Evolutionary conservation across 2,113 vertebrate species (phyloP).

Genomic region (Willisornis vidua): DNA sequence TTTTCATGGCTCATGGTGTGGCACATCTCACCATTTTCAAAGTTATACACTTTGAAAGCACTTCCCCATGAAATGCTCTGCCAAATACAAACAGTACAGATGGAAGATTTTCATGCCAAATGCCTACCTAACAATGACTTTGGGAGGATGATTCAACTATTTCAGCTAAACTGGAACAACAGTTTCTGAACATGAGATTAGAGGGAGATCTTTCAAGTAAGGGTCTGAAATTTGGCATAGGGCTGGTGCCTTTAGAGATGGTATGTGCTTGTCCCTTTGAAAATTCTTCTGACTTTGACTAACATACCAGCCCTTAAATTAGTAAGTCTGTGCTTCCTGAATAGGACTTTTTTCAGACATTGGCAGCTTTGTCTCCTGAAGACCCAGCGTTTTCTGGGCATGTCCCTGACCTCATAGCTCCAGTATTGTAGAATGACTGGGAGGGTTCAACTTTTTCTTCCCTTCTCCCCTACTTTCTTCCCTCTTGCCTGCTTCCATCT

Average conservation of each 20-base stretch:
- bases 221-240: neutral
- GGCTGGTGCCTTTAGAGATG: neutral
- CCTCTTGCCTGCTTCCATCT: neutral
- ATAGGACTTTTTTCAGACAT: neutral
- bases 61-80: neutral
- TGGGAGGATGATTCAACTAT: neutral
- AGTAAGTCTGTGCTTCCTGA: neutral
- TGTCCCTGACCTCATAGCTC: neutral
- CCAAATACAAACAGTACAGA: neutral
- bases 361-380: neutral
- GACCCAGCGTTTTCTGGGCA: neutral
- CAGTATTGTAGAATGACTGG: neutral
- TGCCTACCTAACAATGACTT: neutral
- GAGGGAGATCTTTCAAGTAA: neutral
- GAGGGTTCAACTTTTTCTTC: neutral
- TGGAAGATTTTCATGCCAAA: slow-evolving; percentile 8
- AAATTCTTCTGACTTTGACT: neutral
- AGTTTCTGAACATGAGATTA: neutral
- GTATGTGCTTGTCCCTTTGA: neutral
- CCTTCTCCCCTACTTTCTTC: neutral
- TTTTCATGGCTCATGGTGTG: neutral
- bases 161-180: neutral
- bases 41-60: neutral
- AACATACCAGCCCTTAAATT: neutral
- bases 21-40: slow-evolving; percentile 12